phyloP scores from a whole-genome alignment of 2,797 vertebrate genomes.

The Sebastes trivittatus region DNA sequence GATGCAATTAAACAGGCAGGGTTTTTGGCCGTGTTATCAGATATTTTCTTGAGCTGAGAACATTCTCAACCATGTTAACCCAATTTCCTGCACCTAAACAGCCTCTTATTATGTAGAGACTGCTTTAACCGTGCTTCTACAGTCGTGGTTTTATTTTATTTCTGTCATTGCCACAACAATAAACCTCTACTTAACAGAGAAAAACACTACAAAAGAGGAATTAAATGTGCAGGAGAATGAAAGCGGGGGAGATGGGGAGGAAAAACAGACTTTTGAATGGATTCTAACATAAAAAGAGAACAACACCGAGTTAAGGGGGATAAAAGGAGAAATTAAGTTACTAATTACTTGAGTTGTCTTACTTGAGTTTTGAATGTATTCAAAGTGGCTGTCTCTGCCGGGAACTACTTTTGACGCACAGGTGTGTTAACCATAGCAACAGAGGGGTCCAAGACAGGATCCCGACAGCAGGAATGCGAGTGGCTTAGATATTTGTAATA shows the following conservation, averaged over 20 bases:
- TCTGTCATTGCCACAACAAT: constrained; percentile 50
- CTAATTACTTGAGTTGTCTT: neutral
- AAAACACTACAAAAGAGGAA: neutral
- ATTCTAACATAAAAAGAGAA: neutral
- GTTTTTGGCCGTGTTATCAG: constrained; percentile 48
- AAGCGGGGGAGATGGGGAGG: neutral
- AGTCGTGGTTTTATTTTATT: constrained; percentile 26
- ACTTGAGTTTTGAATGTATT: constrained; percentile 3
- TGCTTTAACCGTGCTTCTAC: constrained; percentile 8
- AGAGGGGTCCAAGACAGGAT: constrained; percentile 58
- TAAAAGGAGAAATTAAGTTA: neutral
- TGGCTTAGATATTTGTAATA: constrained; percentile 81
- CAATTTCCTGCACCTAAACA: constrained; percentile 55
- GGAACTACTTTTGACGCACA: constrained; percentile 61
- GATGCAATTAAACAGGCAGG: constrained; percentile 58
- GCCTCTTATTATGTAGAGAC: constrained; percentile 23
- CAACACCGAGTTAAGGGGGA: neutral
- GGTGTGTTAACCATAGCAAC: constrained; percentile 75
- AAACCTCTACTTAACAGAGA: constrained; percentile 36
- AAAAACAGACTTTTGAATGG: neutral
- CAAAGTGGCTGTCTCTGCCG: constrained; percentile 30
- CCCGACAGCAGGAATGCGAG: constrained; percentile 72
- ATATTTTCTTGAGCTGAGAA: constrained; percentile 54
- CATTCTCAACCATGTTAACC: constrained; percentile 52
- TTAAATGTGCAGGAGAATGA: neutral